Percentiles rank a stretch among this genome's conserved stretches.
Conservation (phyloP, 2,888 invertebrate genomes). For the Uloborus plumipes region DNA sequence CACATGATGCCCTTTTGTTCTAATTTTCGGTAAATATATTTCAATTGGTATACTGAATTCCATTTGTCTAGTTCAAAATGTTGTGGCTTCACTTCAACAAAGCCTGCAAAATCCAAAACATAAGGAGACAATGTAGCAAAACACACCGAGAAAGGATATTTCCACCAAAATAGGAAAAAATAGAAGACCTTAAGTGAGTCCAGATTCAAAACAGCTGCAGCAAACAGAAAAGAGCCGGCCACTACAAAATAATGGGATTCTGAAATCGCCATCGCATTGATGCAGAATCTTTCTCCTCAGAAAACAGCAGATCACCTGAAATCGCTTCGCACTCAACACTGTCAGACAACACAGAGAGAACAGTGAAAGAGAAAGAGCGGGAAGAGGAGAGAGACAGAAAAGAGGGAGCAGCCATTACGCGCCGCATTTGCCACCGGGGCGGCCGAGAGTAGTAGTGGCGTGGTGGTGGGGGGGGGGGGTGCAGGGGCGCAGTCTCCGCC, state of each 20-base stretch:
- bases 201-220: too few relatives aligned
- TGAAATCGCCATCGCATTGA: constrained; percentile 19
- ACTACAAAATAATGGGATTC: constrained; percentile 33
- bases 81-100: too few relatives aligned
- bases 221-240: background rate
- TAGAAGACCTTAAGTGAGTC: too few relatives aligned
- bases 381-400: constrained; percentile 2
- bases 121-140: too few relatives aligned
- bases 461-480: constrained; percentile 7
- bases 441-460: too few relatives aligned
- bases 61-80: too few relatives aligned
- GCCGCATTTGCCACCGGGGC: constrained; percentile 57
- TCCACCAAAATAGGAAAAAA: too few relatives aligned
- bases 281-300: background rate
- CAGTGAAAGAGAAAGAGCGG: constrained; percentile 2
- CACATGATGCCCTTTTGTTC: too few relatives aligned
- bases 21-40: too few relatives aligned
- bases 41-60: too few relatives aligned
- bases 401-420: constrained; percentile 48
- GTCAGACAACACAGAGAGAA: background rate
- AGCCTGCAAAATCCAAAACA: too few relatives aligned
- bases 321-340: constrained; percentile 34
- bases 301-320: constrained; percentile 33
- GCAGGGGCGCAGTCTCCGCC: constrained; percentile 28
- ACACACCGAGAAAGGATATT: too few relatives aligned